A percentile compares a stretch with the other conserved stretches of the same genome.
phyloP scores from a whole-genome alignment of 2,797 vertebrate genomes.

The Helostoma temminkii region DNA sequence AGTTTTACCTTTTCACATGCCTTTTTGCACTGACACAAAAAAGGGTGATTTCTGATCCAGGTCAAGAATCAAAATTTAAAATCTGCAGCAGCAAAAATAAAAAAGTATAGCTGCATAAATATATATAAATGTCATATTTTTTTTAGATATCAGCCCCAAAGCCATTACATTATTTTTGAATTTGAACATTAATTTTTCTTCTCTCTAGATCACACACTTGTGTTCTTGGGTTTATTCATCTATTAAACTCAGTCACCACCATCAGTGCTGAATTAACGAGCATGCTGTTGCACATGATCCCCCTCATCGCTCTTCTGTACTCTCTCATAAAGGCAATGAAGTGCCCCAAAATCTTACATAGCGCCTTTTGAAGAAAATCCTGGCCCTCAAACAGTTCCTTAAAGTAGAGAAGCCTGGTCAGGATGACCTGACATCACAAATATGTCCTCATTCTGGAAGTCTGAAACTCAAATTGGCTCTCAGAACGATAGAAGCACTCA shows the following conservation, averaged over 20 bases:
- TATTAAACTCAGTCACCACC: background rate
- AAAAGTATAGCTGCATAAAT: background rate
- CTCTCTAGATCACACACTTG: slow-evolving; percentile 1
- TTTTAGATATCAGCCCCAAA: background rate
- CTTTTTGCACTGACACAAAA: too few species aligned
- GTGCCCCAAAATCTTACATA: background rate
- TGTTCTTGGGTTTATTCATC: background rate
- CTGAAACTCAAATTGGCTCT: slow-evolving; percentile 62
- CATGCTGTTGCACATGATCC: slow-evolving; percentile 10
- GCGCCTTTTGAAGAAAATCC: slow-evolving; percentile 12
- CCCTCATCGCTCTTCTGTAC: background rate
- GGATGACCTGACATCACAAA: slow-evolving; percentile 55
- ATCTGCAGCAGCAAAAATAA: too few species aligned
- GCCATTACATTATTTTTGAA: background rate
- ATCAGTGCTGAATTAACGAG: background rate
- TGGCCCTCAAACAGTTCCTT: background rate
- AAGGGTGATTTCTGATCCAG: background rate
- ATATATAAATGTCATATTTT: background rate
- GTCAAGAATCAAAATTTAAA: background rate
- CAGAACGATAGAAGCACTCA: slow-evolving; percentile 48
- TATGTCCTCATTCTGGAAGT: slow-evolving; percentile 52
- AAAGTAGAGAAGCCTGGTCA: slow-evolving; percentile 16
- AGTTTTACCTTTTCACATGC: too few species aligned
- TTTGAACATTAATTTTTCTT: background rate
- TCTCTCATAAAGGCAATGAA: background rate